These are phyloP conservation scores for Chelonoidis abingdonii DNA, from an alignment of 2,113 vertebrate genomes.

Conservation along the genomic window DNA sequence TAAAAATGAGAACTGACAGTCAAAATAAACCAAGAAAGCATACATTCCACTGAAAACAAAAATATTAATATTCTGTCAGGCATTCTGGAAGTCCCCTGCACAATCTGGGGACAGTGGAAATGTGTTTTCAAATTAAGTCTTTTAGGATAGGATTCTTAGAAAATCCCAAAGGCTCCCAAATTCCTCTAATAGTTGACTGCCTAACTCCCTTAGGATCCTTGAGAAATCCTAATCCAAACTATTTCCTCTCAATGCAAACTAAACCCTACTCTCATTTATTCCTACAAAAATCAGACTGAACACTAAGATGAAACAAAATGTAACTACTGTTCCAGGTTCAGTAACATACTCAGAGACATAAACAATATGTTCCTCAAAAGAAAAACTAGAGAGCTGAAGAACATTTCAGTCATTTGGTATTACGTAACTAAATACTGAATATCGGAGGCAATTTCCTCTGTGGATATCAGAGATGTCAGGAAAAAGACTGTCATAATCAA, in stretches of 20 bases:
- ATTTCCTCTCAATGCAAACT: not conserved
- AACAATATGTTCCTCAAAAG: not conserved
- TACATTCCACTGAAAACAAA: not conserved
- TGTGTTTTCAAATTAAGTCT: rapidly evolving
- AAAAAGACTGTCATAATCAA: constrained; percentile 4
- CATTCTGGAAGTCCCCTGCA: not conserved
- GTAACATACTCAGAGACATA: not conserved
- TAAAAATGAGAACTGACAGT: not conserved
- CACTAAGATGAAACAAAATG: not conserved
- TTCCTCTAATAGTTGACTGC: not conserved
- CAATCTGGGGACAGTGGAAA: not conserved
- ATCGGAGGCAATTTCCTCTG: not conserved
- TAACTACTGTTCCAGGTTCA: not conserved
- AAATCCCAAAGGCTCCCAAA: not conserved
- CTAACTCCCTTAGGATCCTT: not conserved
- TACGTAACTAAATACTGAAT: not conserved
- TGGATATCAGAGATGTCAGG: constrained; percentile 3
- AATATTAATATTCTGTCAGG: not conserved
- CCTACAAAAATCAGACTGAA: constrained; percentile 14
- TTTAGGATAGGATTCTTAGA: not conserved
- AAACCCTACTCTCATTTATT: not conserved
- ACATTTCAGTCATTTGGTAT: not conserved
- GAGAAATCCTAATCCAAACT: not conserved
- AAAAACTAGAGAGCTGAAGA: not conserved
- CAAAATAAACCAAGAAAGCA: not conserved